Evolutionary conservation across 1,140 invertebrate species (phyloP), one percentile per base, ranked within the genome.

Genomic region (Drosophila aff.): DNA sequence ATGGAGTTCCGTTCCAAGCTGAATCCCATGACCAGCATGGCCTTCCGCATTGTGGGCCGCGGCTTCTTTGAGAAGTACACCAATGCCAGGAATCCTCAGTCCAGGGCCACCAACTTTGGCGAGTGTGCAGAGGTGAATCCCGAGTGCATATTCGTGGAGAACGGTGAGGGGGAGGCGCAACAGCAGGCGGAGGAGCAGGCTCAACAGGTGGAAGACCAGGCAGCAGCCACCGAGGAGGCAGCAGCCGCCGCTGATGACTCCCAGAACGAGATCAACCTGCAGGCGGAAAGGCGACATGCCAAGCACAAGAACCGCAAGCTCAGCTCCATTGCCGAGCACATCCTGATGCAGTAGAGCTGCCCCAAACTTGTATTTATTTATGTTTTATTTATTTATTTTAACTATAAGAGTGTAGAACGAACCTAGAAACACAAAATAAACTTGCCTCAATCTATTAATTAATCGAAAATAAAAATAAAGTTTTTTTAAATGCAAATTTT

Each of bases 21-120:
- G 13, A 92, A 91, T 68, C 92, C 92, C 18, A 26, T 92, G 53
- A 91, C 84, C n/a, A 81, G 82, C 69, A 92, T 92, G 84, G 92
- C 84, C 41, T 92, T 92, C 75, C 84, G 92, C n/a, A 84, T 92
- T 46, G 76, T 92, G 7, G 92, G 92, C 2, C 82, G 85, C 0
- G 89, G 92, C 16, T 91, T 92, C 68, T 92, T 92, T 47, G 84
- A 83, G 55, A 90, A 92, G 73, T 92, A 92, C 36, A 86, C 89
- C 21, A 92, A 92, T 40, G 59, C 80, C 21, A 55, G 38, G 3
- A 92, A 92, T 76, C 75, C 76, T 7, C n/a, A 63, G 6, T 63
- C 72, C n/a, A 78, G 75, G 41, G 92, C 92, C 4, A 73, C 68
- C 9, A 81, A 58, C 23, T 92, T 92, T 52, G 18, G 47, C 4